Conservation (phyloP, 92 coral and sea anemone genomes). For the Umimayanthus kanabou region DNA sequence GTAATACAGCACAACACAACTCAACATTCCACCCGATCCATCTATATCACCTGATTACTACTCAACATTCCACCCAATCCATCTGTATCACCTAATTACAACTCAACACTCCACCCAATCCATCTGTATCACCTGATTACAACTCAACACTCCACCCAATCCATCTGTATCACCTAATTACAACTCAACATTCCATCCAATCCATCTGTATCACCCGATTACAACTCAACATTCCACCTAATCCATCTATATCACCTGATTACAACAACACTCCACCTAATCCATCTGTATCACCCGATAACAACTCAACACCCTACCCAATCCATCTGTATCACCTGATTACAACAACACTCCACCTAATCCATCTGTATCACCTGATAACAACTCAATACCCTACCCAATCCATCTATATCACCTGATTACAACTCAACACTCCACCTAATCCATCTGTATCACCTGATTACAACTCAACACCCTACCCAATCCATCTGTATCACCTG, state of each 20-base stretch:
- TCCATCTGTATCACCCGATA: too few species aligned
- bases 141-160: too few species aligned
- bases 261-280: background rate
- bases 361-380: too few species aligned
- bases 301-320: background rate
- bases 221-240: background rate
- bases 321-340: slow-evolving; percentile 4
- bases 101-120: background rate
- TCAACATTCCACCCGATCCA: background rate
- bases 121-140: slow-evolving; percentile 7
- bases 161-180: too few species aligned
- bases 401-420: too few species aligned
- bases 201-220: slow-evolving; percentile 8
- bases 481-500: too few species aligned
- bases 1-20: background rate
- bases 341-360: background rate
- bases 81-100: too few species aligned
- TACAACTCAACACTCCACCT: background rate
- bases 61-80: background rate
- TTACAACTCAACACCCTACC: background rate
- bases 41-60: background rate
- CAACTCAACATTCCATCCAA: background rate
- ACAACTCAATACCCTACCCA: background rate
- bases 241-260: too few species aligned
- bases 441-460: background rate